These are phyloP conservation scores for Astatoreochromis straeleni DNA, from an alignment of 2,113 vertebrate genomes.

Conservation along the genomic window DNA sequence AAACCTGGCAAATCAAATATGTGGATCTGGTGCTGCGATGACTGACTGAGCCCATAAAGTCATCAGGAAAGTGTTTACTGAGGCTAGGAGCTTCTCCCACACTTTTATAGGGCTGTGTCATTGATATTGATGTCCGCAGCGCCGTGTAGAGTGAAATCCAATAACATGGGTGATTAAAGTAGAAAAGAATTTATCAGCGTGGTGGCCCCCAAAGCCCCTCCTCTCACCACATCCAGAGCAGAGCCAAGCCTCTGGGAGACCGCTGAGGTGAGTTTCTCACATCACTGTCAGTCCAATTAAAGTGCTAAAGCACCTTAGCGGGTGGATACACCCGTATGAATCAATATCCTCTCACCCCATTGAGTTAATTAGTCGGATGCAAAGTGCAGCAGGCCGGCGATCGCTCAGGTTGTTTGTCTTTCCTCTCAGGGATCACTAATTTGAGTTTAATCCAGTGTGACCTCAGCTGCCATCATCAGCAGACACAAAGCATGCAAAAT, in stretches of 20 bases:
- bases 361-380: not conserved
- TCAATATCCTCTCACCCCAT: not conserved
- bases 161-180: not conserved
- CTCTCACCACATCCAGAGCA: not conserved
- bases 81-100: not conserved
- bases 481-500: fast-evolving
- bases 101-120: not conserved
- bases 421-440: too few relatives aligned
- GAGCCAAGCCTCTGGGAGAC: not conserved
- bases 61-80: not conserved
- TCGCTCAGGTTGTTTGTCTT: not conserved
- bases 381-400: not conserved
- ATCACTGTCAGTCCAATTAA: not conserved
- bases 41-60: not conserved
- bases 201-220: not conserved
- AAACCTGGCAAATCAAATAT: fast-evolving
- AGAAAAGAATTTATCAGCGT: not conserved
- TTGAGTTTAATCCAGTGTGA: not conserved
- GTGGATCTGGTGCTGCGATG: not conserved
- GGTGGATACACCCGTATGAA: not conserved
- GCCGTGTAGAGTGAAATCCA: not conserved
- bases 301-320: not conserved
- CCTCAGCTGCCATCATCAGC: not conserved
- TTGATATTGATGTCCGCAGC: fast-evolving
- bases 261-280: not conserved